Evolutionary conservation across 2,113 vertebrate species (phyloP).

Genomic region (Zootoca vivipara): DNA sequence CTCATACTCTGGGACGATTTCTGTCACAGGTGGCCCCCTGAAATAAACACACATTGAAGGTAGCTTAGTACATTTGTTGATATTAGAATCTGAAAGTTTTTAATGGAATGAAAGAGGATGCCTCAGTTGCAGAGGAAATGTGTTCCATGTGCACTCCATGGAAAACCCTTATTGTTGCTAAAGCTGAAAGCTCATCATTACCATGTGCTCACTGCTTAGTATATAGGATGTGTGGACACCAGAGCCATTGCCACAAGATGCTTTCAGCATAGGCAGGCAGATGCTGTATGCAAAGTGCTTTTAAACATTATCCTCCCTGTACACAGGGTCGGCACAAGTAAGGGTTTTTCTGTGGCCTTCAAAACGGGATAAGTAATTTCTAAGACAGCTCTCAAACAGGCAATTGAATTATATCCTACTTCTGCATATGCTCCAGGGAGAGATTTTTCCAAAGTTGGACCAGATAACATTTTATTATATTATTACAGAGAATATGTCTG

Average conservation of each 20-base stretch:
- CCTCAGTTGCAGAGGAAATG: conserved; percentile 16
- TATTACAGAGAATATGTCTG: neutral
- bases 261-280: neutral
- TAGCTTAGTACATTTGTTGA: neutral
- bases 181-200: neutral
- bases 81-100: neutral
- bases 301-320: neutral
- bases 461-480: neutral
- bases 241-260: neutral
- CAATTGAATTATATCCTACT: neutral
- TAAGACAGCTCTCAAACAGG: neutral
- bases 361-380: neutral
- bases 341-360: neutral
- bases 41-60: conserved; percentile 46
- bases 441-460: neutral
- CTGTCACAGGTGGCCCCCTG: conserved; percentile 80
- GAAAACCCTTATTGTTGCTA: neutral
- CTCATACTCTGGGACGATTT: conserved; percentile 70
- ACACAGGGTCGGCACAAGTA: neutral
- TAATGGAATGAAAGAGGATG: neutral
- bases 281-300: neutral
- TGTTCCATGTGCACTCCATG: neutral
- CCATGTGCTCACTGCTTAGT: neutral
- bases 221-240: neutral
- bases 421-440: neutral